These are phyloP conservation scores for Aplocera efformata DNA, from an alignment of 2,888 invertebrate species.

Conservation along the genomic window DNA sequence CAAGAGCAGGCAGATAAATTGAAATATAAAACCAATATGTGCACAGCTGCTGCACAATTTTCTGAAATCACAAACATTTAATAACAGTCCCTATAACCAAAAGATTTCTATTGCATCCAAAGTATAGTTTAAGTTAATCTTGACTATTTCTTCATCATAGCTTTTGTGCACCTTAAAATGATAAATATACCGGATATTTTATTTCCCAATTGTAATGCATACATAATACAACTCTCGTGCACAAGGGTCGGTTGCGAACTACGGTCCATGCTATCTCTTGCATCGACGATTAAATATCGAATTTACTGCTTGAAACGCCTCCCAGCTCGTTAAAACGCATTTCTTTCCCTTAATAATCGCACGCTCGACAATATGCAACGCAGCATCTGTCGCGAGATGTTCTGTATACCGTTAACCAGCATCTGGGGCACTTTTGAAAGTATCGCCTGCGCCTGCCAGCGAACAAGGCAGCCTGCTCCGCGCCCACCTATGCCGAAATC, in stretches of 20 bases:
- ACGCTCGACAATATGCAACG: constrained; percentile 44
- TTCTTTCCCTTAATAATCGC: constrained; percentile 33
- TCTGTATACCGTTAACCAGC: constrained; percentile 69
- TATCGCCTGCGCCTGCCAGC: constrained; percentile 39
- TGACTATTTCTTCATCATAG: background rate
- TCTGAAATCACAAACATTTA: too few relatives aligned
- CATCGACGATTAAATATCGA: constrained; percentile 6
- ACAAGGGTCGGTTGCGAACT: constrained; percentile 6
- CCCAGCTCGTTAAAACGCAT: constrained; percentile 20
- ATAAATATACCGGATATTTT: constrained; percentile 6
- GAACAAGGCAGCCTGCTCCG: constrained; percentile 30
- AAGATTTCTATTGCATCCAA: too few relatives aligned
- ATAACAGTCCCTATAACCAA: too few relatives aligned
- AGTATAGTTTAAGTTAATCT: too few relatives aligned
- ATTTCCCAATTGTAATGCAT: constrained; percentile 2
- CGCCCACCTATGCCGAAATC: constrained; percentile 51
- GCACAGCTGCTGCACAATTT: too few relatives aligned
- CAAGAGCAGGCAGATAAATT: background rate
- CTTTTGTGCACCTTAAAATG: background rate
- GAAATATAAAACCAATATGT: background rate
- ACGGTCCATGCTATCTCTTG: constrained; percentile 3
- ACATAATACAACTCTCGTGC: constrained; percentile 9
- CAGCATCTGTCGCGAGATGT: constrained; percentile 69
- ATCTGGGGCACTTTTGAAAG: constrained; percentile 80
- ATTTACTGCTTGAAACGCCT: constrained; percentile 12